A percentile compares a stretch with the other conserved stretches of the same genome.
Evolutionary conservation across 2,113 vertebrate genomes (phyloP).

Genomic region (Amphilophus citrinellus): DNA sequence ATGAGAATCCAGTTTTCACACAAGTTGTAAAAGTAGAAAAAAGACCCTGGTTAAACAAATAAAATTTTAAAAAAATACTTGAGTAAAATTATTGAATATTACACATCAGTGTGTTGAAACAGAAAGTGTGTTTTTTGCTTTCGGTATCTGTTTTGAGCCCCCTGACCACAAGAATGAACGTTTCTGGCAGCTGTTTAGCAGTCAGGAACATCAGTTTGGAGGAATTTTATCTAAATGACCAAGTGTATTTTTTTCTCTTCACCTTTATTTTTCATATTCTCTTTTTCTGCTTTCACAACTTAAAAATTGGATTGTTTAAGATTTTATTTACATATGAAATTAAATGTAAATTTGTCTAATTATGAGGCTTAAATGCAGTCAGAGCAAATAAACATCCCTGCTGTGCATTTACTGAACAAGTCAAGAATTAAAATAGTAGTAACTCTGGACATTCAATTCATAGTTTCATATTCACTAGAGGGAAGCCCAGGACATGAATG

Average conservation of each 20-base stretch:
- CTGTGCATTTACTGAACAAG: too few species aligned
- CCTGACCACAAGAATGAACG: neutral
- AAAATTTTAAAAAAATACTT: fast-evolving
- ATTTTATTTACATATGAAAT: too few species aligned
- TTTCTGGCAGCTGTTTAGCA: neutral
- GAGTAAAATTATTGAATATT: neutral
- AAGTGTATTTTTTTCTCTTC: too few species aligned
- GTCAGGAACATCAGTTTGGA: too few species aligned
- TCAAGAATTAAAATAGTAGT: neutral
- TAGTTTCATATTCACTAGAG: conserved; percentile 25
- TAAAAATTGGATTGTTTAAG: too few species aligned
- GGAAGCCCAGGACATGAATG: neutral
- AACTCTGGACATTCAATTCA: neutral
- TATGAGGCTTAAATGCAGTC: too few species aligned
- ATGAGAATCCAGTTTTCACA: too few species aligned
- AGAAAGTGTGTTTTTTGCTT: neutral
- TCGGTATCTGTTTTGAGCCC: neutral
- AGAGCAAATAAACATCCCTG: too few species aligned
- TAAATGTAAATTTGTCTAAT: too few species aligned
- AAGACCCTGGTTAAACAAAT: neutral
- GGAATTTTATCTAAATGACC: too few species aligned
- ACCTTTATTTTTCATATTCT: too few species aligned
- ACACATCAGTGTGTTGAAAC: fast-evolving
- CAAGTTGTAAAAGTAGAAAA: neutral
- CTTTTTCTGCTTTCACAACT: too few species aligned